A percentile compares a stretch with the other conserved stretches of the same genome.
Conservation (phyloP, 2,797 vertebrate species). For the Eleutherodactylus coqui region DNA sequence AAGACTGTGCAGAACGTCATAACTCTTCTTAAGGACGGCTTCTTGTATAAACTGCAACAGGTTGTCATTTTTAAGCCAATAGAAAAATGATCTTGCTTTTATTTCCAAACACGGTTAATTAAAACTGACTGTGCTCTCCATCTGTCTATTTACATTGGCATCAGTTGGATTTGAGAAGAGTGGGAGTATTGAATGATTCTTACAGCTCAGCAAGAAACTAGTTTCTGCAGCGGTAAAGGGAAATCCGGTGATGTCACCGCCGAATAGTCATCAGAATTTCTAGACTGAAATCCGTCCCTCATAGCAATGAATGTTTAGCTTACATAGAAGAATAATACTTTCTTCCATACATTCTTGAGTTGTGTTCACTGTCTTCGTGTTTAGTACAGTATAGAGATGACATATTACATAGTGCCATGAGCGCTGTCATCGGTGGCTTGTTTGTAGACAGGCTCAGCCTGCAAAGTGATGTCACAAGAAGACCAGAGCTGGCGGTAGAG, state of each 20-base stretch:
- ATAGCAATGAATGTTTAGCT: background rate
- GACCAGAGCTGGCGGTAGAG: too few relatives aligned
- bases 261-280: background rate
- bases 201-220: background rate
- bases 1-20: background rate
- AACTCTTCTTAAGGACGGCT: background rate
- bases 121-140: background rate
- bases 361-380: background rate
- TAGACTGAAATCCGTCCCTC: too few relatives aligned
- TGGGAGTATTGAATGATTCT: slow-evolving; percentile 3
- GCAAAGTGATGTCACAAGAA: too few relatives aligned
- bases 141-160: slow-evolving; percentile 21
- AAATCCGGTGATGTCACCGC: background rate
- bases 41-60: background rate
- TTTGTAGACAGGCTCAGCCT: too few relatives aligned
- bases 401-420: background rate
- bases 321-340: background rate
- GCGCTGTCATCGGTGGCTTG: too few relatives aligned
- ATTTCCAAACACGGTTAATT: background rate
- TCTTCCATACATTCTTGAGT: background rate
- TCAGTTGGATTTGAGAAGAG: background rate
- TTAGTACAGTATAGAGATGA: background rate
- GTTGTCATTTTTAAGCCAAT: slow-evolving; percentile 6
- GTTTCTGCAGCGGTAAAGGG: background rate
- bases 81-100: background rate